Evolutionary conservation across 2,888 invertebrate species (phyloP).

Genomic region (Heteropelma amictum): DNA sequence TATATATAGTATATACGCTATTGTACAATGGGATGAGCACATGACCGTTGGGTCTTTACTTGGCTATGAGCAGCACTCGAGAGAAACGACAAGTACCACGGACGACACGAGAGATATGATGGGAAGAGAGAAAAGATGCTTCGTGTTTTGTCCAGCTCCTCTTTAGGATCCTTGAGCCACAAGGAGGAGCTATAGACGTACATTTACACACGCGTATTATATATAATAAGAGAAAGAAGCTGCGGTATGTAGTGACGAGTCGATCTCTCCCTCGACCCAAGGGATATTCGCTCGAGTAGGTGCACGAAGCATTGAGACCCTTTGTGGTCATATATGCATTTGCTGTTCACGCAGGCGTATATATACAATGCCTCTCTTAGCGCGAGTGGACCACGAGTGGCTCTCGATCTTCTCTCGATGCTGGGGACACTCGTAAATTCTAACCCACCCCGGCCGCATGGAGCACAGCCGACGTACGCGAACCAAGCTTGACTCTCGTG

Average conservation of each 20-base stretch:
- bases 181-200: slow-evolving; percentile 42
- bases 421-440: too few species aligned
- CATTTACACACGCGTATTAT: too few species aligned
- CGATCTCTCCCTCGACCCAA: slow-evolving; percentile 45
- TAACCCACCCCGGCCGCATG: slow-evolving; percentile 1
- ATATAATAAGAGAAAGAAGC: slow-evolving; percentile 58
- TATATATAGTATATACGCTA: slow-evolving; percentile 1
- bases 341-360: slow-evolving; percentile 50
- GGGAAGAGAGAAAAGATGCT: slow-evolving; percentile 45
- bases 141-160: slow-evolving; percentile 70
- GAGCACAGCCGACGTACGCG: too few species aligned
- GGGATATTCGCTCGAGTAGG: slow-evolving; percentile 47
- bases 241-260: slow-evolving; percentile 23
- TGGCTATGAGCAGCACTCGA: slow-evolving; percentile 49
- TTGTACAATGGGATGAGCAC: slow-evolving; percentile 39
- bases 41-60: slow-evolving; percentile 46
- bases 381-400: slow-evolving; percentile 14
- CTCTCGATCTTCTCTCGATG: slow-evolving; percentile 33
- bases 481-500: too few species aligned
- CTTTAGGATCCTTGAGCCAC: slow-evolving; percentile 56
- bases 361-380: neutral
- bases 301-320: slow-evolving; percentile 45
- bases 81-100: too few species aligned
- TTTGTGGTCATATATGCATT: slow-evolving; percentile 57
- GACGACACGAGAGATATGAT: too few species aligned